Evolutionary conservation across 2,113 vertebrate genomes (phyloP).

Genomic region (Rhinichthys klamathensis): DNA sequence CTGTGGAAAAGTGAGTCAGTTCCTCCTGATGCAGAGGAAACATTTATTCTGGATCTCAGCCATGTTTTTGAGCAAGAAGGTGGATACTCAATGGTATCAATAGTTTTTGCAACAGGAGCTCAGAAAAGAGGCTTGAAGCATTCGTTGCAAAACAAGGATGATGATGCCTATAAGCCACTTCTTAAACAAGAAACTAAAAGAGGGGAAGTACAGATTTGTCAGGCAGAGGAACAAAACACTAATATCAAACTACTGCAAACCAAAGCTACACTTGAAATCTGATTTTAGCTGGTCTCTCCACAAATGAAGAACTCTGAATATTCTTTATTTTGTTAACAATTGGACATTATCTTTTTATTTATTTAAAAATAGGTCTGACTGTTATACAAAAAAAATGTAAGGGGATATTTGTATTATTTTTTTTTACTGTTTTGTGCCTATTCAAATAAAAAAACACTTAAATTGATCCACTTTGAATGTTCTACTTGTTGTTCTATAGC

Average conservation of each 20-base stretch:
- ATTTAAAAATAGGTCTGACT: background rate
- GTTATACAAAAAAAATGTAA: background rate
- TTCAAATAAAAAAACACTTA: background rate
- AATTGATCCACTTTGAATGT: background rate
- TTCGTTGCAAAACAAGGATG: constrained; percentile 43
- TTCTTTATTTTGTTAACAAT: background rate
- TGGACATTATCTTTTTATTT: too few relatives aligned
- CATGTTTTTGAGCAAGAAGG: too few relatives aligned
- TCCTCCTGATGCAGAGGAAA: too few relatives aligned
- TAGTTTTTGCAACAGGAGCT: constrained; percentile 34
- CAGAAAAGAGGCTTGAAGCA: constrained; percentile 30
- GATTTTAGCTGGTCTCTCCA: background rate
- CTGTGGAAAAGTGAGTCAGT: too few relatives aligned
- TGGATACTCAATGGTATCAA: background rate
- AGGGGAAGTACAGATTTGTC: constrained; percentile 12
- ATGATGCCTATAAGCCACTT: constrained; percentile 52
- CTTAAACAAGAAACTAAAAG: constrained; percentile 49
- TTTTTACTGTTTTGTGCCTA: background rate
- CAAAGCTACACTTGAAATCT: background rate
- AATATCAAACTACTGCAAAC: background rate
- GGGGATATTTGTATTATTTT: background rate
- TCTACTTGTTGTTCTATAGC: background rate
- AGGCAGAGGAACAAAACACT: background rate
- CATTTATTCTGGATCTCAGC: too few relatives aligned
- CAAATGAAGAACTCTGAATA: background rate